Evolutionary conservation across 2,797 vertebrate species (phyloP), one percentile per base, ranked within the genome.

Genomic region (Acipenser oxyrinchus): DNA sequence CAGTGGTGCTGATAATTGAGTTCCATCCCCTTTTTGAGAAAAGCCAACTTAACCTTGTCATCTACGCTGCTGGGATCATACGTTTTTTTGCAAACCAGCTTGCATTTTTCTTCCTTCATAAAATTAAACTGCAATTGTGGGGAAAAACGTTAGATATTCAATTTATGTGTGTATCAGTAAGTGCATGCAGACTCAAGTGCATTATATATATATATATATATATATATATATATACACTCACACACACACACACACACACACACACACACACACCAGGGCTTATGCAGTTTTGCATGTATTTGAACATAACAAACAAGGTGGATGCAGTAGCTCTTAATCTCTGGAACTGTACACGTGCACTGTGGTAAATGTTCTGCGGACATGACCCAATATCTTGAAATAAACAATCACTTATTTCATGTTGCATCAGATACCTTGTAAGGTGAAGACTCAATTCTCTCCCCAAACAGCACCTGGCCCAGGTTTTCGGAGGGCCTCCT

Each of bases 1-100:
- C 94, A 96, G 78, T 96, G 93, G 79, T 95, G 95, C 50, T 96
- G 91, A 74, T 95, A 96, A 80, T 95, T 95, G 69, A 95, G 48
- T 61, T 91, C 88, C 85, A 96, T 96, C 82, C 92, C 93, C 82
- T 89, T 93, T 81, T 93, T 97, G 49, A 97, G 84, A 76, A 99
- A 96, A 18, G 90, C 83, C 74, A 98, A 77, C 65, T 84, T 90
- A 66, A 70, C 66, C 51, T 61, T 77, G 73, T 92, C 87, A 0
- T 80, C 75, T 37, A 77, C 67, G 59, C 69, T 71, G 1, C 63
- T 75, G 64, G 81, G 76, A 63, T 82, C 84, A 63, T 95, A 98
- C 0, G 65, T 72, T 72, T 87, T 94, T 12, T 74, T 75, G 78
- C 93, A 97, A 63, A 93, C 88, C 8, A 65, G 10, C 62, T 77